Conservation (phyloP, 2,797 vertebrate species). For the Microctenopoma stevenorrisi region DNA sequence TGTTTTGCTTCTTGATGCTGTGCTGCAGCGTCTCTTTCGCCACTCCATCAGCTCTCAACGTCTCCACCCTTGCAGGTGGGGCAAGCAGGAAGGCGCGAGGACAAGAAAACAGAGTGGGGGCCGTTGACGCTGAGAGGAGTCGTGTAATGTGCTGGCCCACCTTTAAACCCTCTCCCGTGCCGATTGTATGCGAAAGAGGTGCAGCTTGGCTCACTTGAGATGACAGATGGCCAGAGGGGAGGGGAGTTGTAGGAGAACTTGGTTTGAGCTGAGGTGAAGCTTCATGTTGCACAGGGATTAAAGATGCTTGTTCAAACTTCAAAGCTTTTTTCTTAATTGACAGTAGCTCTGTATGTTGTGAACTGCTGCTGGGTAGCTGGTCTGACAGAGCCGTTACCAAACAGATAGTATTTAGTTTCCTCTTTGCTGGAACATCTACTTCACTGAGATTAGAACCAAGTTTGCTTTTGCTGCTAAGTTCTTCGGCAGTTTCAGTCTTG, state of each 20-base stretch:
- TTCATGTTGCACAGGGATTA: not conserved
- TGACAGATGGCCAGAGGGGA: not conserved
- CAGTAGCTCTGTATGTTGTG: conserved; percentile 1
- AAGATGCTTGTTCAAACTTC: conserved; percentile 12
- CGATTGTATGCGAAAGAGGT: not conserved
- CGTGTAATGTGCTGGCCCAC: conserved; percentile 8
- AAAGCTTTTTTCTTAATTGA: not conserved
- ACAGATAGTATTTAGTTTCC: conserved; percentile 3
- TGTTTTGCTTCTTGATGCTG: not conserved
- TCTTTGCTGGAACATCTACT: not conserved
- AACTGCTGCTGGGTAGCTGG: not conserved
- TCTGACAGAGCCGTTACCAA: conserved; percentile 8
- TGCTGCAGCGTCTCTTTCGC: conserved; percentile 10
- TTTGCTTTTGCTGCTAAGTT: conserved; percentile 1
- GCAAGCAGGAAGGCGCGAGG: conserved; percentile 6
- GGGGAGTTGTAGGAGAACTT: not conserved
- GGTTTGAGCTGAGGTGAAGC: conserved; percentile 11
- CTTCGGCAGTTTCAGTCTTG: conserved; percentile 12
- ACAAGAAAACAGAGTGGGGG: not conserved
- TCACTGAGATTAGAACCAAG: not conserved
- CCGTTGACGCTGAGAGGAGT: not conserved
- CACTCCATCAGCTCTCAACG: not conserved
- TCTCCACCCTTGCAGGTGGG: conserved; percentile 10
- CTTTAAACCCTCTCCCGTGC: conserved; percentile 8
- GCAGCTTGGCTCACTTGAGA: conserved; percentile 20